phyloP scores from a whole-genome alignment of 2,113 vertebrate genomes.

The Caracal caracal region DNA sequence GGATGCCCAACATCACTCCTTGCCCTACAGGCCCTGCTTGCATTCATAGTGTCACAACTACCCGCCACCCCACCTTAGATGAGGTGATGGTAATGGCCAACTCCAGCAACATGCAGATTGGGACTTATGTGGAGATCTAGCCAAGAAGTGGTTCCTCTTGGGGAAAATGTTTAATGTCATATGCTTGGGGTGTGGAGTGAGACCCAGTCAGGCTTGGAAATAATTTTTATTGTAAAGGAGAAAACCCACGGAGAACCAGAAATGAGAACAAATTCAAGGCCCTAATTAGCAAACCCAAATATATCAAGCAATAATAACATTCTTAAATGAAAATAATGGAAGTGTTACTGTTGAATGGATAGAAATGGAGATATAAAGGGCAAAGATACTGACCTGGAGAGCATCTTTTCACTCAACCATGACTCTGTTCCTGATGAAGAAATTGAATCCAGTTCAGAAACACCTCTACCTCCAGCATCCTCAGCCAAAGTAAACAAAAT shows the following conservation, averaged over 20 bases:
- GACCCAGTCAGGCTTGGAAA: background rate
- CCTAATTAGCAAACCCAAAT: constrained; percentile 82
- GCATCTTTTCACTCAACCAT: constrained; percentile 96
- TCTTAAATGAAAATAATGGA: constrained; percentile 95
- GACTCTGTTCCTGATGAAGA: constrained; percentile 95
- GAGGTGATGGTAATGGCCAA: background rate
- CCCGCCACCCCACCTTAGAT: rapidly evolving
- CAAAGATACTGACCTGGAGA: constrained; percentile 98
- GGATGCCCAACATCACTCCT: background rate
- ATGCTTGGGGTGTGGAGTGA: background rate
- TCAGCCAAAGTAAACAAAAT: constrained; percentile 94
- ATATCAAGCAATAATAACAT: constrained; percentile 98
- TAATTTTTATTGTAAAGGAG: background rate
- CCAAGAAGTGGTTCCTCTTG: background rate
- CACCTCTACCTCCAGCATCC: constrained; percentile 88
- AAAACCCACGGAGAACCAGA: background rate
- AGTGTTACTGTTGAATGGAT: constrained; percentile 97
- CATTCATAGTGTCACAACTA: background rate
- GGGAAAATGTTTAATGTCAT: background rate
- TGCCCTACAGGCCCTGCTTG: background rate
- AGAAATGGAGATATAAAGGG: constrained; percentile 98
- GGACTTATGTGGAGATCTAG: background rate
- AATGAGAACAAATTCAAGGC: background rate
- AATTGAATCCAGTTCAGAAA: constrained; percentile 91
- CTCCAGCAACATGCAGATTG: background rate